Percentiles rank a stretch among this genome's conserved stretches.
Conservation (phyloP, 2,113 vertebrate genomes). For the cattle (Bos taurus) region DNA sequence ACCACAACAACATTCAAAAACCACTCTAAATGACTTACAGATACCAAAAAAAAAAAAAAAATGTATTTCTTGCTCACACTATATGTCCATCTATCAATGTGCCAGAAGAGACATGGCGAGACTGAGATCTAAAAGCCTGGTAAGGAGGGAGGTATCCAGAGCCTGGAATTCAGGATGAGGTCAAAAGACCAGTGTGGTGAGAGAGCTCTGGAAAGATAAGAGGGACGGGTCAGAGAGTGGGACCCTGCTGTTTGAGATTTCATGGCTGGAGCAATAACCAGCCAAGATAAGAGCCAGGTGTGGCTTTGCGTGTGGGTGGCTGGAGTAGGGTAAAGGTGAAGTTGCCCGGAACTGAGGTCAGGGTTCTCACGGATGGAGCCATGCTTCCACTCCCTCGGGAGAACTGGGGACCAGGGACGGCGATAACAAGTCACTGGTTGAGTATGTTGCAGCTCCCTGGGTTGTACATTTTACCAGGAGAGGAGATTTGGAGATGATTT, state of each 20-base stretch:
- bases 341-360: background rate
- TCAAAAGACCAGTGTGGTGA: background rate
- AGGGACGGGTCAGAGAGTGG: background rate
- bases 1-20: background rate
- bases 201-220: background rate
- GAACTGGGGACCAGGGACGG: background rate
- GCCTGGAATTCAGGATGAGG: background rate
- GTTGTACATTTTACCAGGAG: background rate
- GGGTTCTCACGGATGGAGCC: background rate
- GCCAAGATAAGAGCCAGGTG: slow-evolving; percentile 21
- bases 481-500: background rate
- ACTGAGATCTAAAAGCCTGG: background rate
- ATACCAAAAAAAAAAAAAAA: background rate
- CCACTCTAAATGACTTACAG: background rate
- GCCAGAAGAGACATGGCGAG: background rate
- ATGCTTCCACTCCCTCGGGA: background rate
- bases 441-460: background rate
- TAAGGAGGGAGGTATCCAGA: background rate
- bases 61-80: background rate
- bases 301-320: background rate
- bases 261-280: background rate
- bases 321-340: background rate
- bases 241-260: background rate
- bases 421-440: background rate
- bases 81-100: background rate